Conservation (phyloP, 2,797 vertebrate species). For the Sorex maritimensis region DNA sequence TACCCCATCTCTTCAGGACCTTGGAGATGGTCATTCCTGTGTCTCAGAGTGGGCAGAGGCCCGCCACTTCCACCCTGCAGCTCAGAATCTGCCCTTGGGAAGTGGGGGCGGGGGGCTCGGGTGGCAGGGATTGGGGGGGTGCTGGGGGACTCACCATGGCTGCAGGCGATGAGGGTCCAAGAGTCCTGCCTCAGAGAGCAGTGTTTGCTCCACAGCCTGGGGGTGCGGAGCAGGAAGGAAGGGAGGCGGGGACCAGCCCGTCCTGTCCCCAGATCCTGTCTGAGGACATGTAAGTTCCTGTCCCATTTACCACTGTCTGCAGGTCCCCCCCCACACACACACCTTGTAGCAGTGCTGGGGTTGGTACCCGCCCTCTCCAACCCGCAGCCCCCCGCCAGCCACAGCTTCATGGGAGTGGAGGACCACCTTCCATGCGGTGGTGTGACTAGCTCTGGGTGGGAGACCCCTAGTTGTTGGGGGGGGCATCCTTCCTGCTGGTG, state of each 20-base stretch:
- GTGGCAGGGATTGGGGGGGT: no score
- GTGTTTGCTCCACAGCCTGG: slow-evolving; percentile 63
- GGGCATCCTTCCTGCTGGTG: background rate
- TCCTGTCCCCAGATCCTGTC: slow-evolving; percentile 44
- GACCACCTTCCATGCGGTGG: no score
- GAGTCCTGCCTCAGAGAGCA: background rate
- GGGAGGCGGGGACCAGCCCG: slow-evolving; percentile 42
- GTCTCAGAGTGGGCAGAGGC: no score
- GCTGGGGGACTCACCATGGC: slow-evolving; percentile 75
- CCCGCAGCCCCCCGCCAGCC: background rate
- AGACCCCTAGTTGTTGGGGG: background rate
- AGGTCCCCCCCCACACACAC: no score
- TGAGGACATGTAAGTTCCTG: background rate
- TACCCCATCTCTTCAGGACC: no score
- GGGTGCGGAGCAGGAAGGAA: slow-evolving; percentile 69
- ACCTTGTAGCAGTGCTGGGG: no score
- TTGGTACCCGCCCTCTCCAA: no score
- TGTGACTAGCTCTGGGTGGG: background rate
- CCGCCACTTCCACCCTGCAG: no score
- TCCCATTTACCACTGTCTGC: background rate
- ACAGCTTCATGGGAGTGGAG: background rate
- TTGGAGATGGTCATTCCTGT: no score
- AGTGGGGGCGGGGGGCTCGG: no score
- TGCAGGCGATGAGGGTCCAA: background rate
- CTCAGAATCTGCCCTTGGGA: no score